Conservation (phyloP, 2,888 invertebrate species). For the Mesorhabditis sp. region DNA sequence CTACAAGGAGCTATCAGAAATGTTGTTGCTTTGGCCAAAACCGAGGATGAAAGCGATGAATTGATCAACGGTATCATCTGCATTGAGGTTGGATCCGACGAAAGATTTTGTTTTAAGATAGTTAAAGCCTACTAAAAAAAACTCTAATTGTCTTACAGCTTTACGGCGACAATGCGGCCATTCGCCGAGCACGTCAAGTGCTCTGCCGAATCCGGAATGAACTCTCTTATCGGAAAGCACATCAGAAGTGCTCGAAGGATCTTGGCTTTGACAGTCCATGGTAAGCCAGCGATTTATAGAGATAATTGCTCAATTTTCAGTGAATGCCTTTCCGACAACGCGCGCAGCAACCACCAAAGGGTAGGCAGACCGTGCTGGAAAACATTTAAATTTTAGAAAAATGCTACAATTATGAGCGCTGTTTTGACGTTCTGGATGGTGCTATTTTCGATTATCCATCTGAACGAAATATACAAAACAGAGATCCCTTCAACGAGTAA, state of each 20-base stretch:
- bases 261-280: background rate
- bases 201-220: background rate
- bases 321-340: constrained; percentile 6
- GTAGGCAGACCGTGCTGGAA: too few relatives aligned
- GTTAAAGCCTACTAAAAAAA: background rate
- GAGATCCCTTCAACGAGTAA: too few relatives aligned
- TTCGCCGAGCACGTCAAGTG: background rate
- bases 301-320: background rate
- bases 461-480: too few relatives aligned
- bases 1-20: background rate
- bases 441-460: too few relatives aligned
- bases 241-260: background rate
- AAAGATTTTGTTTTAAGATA: too few relatives aligned
- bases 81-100: background rate
- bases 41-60: background rate
- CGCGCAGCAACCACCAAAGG: background rate
- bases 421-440: too few relatives aligned
- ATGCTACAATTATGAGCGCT: too few relatives aligned
- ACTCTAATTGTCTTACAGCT: background rate
- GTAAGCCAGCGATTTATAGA: background rate
- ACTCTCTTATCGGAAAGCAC: background rate
- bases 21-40: background rate
- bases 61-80: background rate
- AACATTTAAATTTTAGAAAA: too few relatives aligned
- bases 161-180: background rate